Percentiles rank a stretch among this genome's conserved stretches.
Evolutionary conservation across 2,888 invertebrate species (phyloP).

Genomic region (Spodoptera littoralis): DNA sequence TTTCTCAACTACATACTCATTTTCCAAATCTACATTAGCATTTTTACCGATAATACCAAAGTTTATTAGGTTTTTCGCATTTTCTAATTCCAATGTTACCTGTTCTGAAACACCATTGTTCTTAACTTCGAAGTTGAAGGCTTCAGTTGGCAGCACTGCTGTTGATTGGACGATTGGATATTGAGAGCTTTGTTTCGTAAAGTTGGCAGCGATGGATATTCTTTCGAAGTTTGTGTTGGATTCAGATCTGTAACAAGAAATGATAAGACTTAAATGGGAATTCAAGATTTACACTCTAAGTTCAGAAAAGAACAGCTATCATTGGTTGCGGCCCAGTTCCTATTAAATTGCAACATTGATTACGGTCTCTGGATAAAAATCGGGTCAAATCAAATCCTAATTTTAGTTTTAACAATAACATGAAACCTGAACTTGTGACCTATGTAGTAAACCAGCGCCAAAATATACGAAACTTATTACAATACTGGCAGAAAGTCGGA

Average conservation of each 20-base stretch:
- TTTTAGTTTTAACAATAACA: no score
- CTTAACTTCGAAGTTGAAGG: slow-evolving; percentile 61
- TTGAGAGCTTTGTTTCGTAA: slow-evolving; percentile 63
- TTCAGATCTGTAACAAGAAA: slow-evolving; percentile 65
- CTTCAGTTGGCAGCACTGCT: slow-evolving; percentile 49
- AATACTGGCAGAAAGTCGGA: no score
- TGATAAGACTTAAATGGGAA: neutral
- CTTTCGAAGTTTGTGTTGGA: slow-evolving; percentile 69
- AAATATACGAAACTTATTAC: no score
- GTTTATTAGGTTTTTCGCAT: slow-evolving; percentile 61
- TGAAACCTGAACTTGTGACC: no score
- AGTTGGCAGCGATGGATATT: slow-evolving; percentile 70
- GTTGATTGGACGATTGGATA: slow-evolving; percentile 72
- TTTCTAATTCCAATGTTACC: slow-evolving; percentile 62
- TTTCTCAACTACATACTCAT: slow-evolving; percentile 15
- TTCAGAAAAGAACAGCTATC: no score
- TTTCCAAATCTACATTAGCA: slow-evolving; percentile 66
- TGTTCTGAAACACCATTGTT: slow-evolving; percentile 50
- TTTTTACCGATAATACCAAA: slow-evolving; percentile 76
- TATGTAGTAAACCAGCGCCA: no score
- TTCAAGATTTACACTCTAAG: no score
- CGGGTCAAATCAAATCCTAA: no score
- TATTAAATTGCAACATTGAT: no score
- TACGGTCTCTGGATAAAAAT: no score
- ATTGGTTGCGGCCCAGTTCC: no score